Evolutionary conservation across 2,113 vertebrate genomes (phyloP), one percentile per base, ranked within the genome.

Genomic region (Parotia lawesii): DNA sequence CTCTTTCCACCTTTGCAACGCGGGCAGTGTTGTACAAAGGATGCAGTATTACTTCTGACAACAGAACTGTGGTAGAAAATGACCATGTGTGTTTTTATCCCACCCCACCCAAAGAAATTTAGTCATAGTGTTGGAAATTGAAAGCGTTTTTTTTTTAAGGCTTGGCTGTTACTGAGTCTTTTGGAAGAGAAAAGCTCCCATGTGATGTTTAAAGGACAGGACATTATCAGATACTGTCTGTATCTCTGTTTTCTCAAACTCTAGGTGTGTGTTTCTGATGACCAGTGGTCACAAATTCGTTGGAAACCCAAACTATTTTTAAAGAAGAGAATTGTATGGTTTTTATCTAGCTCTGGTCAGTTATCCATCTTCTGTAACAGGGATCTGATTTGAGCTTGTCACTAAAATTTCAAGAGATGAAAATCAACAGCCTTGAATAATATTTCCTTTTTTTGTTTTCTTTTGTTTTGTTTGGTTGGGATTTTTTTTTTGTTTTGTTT

Each of bases 41-140:
- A 95, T 91, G 93, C 98, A 98, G 97, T 98, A 97, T 98, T 98
- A 98, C 78, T 95, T 94, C 61, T 78, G 94, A 74, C 94, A 51
- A 31, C 91, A 21, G 75, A 95, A 93, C 94, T 93, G 86, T 83
- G 91, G 84, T 96, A 96, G 96, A 66, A 95, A 95, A 94, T 87
- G 28, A 90, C 86, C 78, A 72, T 51, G 64, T 95, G 75, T 87
- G 76, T 85, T 96, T 89, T 80, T 84, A 72, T 86, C 92, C 91
- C 71, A 10, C 89, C 80, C 91, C 64, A 87, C 92, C 87, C 84
- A 95, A 95, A 93, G 92, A 94, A 71, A 48, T 84, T 74, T 92
- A 95, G 94, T 85, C 76, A 66, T 89, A 91, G 88, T 91, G 86
- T 72, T 95, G 92, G 83, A 93, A 93, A 90, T 85, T 4, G 57